phyloP scores from a whole-genome alignment of 2,113 vertebrate species.

The Tamias sibiricus region DNA sequence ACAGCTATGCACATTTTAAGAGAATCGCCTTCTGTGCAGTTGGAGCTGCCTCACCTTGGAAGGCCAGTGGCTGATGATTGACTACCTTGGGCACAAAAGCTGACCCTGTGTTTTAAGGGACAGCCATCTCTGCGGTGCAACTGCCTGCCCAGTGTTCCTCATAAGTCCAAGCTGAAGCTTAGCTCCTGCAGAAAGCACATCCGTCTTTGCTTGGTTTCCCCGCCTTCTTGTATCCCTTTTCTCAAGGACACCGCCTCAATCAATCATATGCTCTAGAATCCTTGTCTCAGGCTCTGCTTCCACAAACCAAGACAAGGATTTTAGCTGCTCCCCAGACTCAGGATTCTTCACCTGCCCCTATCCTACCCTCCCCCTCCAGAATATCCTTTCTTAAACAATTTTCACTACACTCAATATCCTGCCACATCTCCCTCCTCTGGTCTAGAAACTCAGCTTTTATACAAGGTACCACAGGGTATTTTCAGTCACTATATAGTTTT shows the following conservation, averaged over 20 bases:
- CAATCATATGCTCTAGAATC: neutral
- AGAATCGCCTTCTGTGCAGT: neutral
- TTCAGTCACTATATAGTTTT: conserved; percentile 23
- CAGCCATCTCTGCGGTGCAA: neutral
- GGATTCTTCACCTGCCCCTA: neutral
- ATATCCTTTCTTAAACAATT: neutral
- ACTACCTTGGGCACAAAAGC: neutral
- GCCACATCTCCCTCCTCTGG: neutral
- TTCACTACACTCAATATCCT: neutral
- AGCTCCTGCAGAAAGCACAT: neutral
- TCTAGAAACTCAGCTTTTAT: neutral
- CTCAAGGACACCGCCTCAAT: neutral
- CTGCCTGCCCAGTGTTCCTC: neutral
- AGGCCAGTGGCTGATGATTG: neutral
- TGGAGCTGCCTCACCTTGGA: neutral
- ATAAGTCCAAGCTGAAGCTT: neutral
- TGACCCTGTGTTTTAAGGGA: neutral
- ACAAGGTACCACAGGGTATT: neutral
- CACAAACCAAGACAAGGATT: neutral
- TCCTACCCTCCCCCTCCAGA: neutral
- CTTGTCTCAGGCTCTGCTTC: neutral
- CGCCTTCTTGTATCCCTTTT: neutral
- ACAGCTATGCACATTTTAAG: neutral
- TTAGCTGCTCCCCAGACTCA: neutral
- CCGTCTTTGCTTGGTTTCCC: neutral